Evolutionary conservation across 1,140 invertebrate species (phyloP), one percentile per base, ranked within the genome.

Genomic region (Calephelis virginiensis): DNA sequence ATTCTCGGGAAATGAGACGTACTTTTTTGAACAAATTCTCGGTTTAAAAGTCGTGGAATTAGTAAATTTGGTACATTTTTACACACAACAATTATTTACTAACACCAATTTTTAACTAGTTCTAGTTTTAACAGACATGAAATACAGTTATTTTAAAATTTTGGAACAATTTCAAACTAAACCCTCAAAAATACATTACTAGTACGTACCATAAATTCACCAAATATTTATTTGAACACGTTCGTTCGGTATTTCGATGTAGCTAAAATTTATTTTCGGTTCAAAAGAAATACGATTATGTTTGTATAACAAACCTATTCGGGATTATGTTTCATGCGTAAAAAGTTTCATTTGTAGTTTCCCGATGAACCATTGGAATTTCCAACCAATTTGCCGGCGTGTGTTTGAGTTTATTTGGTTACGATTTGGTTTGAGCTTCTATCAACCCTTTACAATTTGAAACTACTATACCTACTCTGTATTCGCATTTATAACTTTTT

Each of bases 271-370:
- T 76, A 75, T 79, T 76, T 69, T 48, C 72, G 71, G 72, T 76
- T 71, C 61, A 74, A 73, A 68, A 70, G 70, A 79, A 81, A 81
- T 76, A 72, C 68, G 72, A 80, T 80, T 82, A 82, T 76, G 70
- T 78, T 80, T 77, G 70, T 73, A 80, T 81, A 81, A 77, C 77
- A 74, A 72, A 56, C 50, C 50, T 56, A 56, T 56, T 56, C 50
- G 50, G 50, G 50, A 12, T 56, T 56, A 56, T 56, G 50, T 56
- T 56, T 56, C 50, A 56, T 28, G 17, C 50, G 50, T 56, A 56
- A 56, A 56, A 56, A 56, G 17, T 56, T 56, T 28, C 50, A 56
- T 56, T 56, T 56, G 50, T 56, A 56, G 17, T 56, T 56, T 56
- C 17, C 50, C 50, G 28, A 56, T 56, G 50, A 56, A 56, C 50